Base-by-base conservation (phyloP, 2,888 invertebrate genomes). In the Amiota mariae region DNA sequence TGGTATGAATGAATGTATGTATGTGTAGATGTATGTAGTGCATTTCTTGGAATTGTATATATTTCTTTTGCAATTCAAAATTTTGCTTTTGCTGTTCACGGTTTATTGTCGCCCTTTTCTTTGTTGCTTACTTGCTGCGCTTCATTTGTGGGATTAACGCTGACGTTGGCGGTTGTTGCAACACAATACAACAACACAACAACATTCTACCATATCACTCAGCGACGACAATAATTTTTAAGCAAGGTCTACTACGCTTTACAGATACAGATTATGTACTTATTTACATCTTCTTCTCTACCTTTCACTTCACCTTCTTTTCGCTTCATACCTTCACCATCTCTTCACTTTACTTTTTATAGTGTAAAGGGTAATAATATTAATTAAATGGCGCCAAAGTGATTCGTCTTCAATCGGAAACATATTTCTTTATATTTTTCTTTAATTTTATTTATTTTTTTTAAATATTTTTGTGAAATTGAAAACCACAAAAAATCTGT, bases 21-120 rank as follows among this genome's bases (percentile, higher is more conserved):
- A n/a, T n/a, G n/a, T n/a, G n/a, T n/a, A n/a, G n/a, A n/a, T n/a
- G 3, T 1, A 82, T 82, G 85, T 82, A 82, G 81, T 82, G 77
- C 81, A 71, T 81, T 80, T 83, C 83, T 82, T 70, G 86, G 83
- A 83, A 83, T 85, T 84, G 54, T 24, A 36, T 36, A 6, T 36
- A 36, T 36, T 36, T 36, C 54, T 68, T 68, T 20, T 20, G 51
- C 59, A 59, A 10, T 59, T 4, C 12, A 24, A 48, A 13, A 1
- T 68, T 51, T 68, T 20, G n/a, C 54, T 12, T 8, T 68, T 36
- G 36, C 3, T 20, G 20, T 24, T 51, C n/a, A 51, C 12, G 64
- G 10, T 57, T 59, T 49, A 15, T 46, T 8, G 47, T 20, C 15
- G 8, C 13, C 15, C 47, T 36, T 63, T 11, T 24, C 15, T 66